Percentiles rank a stretch among this genome's conserved stretches.
Conservation (phyloP, 2,113 vertebrate genomes). For the Myiozetetes cayanensis region DNA sequence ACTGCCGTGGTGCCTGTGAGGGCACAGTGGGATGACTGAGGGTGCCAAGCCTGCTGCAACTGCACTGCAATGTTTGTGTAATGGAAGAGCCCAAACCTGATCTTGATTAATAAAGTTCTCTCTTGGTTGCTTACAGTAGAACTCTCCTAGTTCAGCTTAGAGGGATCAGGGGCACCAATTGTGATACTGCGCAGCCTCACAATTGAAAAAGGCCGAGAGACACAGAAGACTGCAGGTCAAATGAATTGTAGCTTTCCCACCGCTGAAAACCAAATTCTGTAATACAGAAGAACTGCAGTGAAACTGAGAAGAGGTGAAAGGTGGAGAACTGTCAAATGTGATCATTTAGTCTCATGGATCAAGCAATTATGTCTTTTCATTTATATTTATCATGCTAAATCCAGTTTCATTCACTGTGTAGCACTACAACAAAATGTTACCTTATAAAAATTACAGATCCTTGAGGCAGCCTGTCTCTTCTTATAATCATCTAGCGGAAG, state of each 20-base stretch:
- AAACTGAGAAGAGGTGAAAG: neutral
- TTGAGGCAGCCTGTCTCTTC: neutral
- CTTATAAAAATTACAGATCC: slow-evolving; percentile 14
- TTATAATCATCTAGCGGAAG: neutral
- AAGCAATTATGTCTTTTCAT: neutral
- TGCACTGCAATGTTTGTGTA: neutral
- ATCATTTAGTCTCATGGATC: neutral
- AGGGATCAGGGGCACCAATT: neutral
- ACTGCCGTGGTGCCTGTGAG: neutral
- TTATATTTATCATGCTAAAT: neutral
- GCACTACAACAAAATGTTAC: neutral
- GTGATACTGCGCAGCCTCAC: neutral
- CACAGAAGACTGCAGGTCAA: neutral
- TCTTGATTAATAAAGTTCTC: neutral
- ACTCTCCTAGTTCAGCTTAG: neutral
- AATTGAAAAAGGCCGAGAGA: neutral
- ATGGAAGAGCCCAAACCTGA: neutral
- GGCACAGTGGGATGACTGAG: neutral
- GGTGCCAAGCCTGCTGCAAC: neutral
- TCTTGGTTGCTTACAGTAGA: neutral
- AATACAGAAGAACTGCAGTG: neutral
- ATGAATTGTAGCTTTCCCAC: neutral
- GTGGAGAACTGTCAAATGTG: neutral
- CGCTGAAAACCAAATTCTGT: neutral
- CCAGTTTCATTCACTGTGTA: neutral